phyloP scores from a whole-genome alignment of 2,888 invertebrate genomes.

The Eilema griseolum region DNA sequence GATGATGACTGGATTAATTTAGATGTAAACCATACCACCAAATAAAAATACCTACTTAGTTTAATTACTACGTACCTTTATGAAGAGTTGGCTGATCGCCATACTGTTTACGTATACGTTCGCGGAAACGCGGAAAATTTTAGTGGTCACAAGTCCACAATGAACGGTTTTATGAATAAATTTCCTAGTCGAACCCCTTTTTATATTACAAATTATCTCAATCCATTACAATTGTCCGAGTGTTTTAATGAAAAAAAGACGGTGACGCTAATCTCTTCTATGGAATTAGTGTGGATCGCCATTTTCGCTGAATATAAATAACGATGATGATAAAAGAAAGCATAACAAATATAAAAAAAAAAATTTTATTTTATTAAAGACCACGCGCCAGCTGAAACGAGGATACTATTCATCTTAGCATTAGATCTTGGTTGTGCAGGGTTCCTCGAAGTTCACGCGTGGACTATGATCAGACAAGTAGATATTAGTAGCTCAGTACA shows the following conservation, averaged over 20 bases:
- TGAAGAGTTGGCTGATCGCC: slow-evolving; percentile 42
- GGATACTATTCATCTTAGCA: no score
- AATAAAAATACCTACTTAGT: background rate
- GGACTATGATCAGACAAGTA: no score
- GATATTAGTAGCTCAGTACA: no score
- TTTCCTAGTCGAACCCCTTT: slow-evolving; percentile 56
- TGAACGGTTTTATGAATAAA: slow-evolving; percentile 56
- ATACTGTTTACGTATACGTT: slow-evolving; percentile 29
- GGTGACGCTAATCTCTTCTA: slow-evolving; percentile 56
- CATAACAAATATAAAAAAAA: background rate
- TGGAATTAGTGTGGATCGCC: slow-evolving; percentile 55
- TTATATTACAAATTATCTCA: slow-evolving; percentile 72
- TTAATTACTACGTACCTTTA: slow-evolving; percentile 46
- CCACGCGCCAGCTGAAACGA: no score
- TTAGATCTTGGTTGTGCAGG: no score
- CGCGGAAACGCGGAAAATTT: background rate
- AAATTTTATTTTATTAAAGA: no score
- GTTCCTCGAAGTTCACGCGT: no score
- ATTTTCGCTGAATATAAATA: background rate
- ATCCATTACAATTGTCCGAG: slow-evolving; percentile 64
- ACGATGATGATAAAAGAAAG: background rate
- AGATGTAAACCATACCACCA: background rate
- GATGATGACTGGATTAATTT: background rate
- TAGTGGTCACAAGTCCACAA: slow-evolving; percentile 29
- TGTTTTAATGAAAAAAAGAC: slow-evolving; percentile 70